Conservation (phyloP, 2,113 vertebrate genomes). For the Corythoichthys intestinalis region DNA sequence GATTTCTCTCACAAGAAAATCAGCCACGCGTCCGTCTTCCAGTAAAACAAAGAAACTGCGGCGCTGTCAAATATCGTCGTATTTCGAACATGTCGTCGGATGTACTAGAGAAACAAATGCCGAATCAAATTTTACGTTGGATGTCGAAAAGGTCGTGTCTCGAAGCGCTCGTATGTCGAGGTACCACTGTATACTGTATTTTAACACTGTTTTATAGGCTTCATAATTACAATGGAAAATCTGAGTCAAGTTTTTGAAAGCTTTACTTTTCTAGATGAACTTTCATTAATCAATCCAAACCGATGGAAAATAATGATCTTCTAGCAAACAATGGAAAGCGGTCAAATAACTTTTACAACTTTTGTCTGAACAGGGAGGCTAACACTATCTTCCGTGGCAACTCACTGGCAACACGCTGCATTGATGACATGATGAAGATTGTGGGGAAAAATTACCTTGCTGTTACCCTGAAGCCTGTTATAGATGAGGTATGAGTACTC, state of each 20-base stretch:
- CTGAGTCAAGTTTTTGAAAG: background rate
- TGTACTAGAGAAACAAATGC: too few species aligned
- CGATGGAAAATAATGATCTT: background rate
- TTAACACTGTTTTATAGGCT: background rate
- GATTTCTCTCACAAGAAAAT: too few species aligned
- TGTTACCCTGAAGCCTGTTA: constrained; percentile 88
- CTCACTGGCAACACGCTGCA: constrained; percentile 90
- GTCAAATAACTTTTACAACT: background rate
- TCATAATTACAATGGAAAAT: background rate
- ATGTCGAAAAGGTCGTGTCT: too few species aligned
- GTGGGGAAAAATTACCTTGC: constrained; percentile 94
- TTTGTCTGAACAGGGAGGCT: constrained; percentile 81
- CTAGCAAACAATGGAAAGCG: background rate
- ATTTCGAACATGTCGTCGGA: too few species aligned
- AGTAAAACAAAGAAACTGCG: too few species aligned
- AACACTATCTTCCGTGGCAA: constrained; percentile 97
- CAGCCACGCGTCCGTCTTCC: too few species aligned
- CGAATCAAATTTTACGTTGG: too few species aligned
- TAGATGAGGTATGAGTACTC: constrained; percentile 83
- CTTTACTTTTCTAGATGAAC: background rate
- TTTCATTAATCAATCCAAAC: background rate
- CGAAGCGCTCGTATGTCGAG: too few species aligned
- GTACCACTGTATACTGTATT: background rate
- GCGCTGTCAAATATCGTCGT: too few species aligned
- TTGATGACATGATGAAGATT: constrained; percentile 99